Evolutionary conservation across 1,140 invertebrate genomes (phyloP).

Genomic region (Harlomillsia oculata): DNA sequence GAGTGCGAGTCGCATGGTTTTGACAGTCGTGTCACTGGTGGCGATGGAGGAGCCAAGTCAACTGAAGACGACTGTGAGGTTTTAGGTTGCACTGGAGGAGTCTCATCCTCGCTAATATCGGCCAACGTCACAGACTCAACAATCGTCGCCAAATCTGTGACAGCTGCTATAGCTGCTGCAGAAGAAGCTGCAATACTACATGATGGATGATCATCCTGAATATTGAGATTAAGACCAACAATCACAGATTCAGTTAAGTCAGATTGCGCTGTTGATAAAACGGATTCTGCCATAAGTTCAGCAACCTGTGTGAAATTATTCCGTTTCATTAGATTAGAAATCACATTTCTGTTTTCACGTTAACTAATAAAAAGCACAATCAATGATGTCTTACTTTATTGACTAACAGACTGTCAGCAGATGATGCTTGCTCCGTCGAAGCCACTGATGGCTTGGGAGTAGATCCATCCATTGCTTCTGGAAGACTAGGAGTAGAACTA

Average conservation of each 20-base stretch:
- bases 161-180: conserved; percentile 55
- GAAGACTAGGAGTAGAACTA: conserved; percentile 83
- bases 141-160: conserved; percentile 68
- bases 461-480: conserved; percentile 64
- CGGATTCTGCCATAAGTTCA: conserved; percentile 77
- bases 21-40: too few species aligned
- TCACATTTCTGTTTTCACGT: too few species aligned
- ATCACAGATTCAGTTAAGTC: conserved; percentile 50
- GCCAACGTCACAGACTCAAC: conserved; percentile 48
- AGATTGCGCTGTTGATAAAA: conserved; percentile 68
- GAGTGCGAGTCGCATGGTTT: too few species aligned
- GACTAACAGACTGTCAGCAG: conserved; percentile 71
- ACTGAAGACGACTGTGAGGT: conserved; percentile 6
- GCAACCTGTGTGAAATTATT: conserved; percentile 56
- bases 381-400: too few species aligned
- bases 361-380: too few species aligned
- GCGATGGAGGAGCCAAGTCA: neutral
- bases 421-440: conserved; percentile 81
- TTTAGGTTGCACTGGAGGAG: conserved; percentile 5
- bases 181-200: conserved; percentile 40
- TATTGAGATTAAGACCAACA: conserved; percentile 21
- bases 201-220: conserved; percentile 24
- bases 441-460: conserved; percentile 57
- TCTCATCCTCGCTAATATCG: conserved; percentile 33
- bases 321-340: neutral